Percentiles rank a stretch among this genome's conserved stretches.
phyloP scores from a whole-genome alignment of 2,113 vertebrate genomes.

The Turdus rufiventris region DNA sequence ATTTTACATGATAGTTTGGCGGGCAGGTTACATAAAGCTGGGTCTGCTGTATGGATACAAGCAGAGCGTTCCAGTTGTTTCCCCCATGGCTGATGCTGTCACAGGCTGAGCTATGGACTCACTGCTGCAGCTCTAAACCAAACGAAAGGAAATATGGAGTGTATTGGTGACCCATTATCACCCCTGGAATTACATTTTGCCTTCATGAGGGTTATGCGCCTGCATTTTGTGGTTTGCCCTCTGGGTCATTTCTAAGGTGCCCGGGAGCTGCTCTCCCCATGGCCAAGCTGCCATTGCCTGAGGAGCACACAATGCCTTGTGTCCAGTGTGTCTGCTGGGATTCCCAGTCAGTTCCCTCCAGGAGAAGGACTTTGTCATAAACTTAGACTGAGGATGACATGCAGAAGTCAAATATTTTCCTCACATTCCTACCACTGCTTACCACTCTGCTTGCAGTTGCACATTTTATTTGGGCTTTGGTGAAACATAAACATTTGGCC shows the following conservation, averaged over 20 bases:
- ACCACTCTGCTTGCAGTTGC: not conserved
- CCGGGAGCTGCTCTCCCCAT: not conserved
- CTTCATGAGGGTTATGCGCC: not conserved
- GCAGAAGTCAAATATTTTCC: not conserved
- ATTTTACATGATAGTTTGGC: not conserved
- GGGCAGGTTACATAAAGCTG: not conserved
- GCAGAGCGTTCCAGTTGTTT: not conserved
- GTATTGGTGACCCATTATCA: not conserved
- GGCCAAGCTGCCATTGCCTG: not conserved
- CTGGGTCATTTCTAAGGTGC: not conserved
- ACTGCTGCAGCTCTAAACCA: not conserved
- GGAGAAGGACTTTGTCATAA: not conserved
- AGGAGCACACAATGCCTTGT: not conserved
- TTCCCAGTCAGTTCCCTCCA: not conserved
- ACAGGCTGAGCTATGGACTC: not conserved
- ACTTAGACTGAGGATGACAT: not conserved
- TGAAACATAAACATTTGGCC: not conserved
- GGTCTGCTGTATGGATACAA: not conserved
- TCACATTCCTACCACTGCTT: not conserved
- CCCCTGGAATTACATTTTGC: not conserved
- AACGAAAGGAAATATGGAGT: not conserved
- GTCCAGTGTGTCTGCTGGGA: too few species aligned
- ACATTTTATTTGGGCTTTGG: fast-evolving
- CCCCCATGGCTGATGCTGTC: not conserved
- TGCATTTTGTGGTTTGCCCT: not conserved